Conservation (phyloP, 2,888 invertebrate genomes). For the Celastrina argiolus region DNA sequence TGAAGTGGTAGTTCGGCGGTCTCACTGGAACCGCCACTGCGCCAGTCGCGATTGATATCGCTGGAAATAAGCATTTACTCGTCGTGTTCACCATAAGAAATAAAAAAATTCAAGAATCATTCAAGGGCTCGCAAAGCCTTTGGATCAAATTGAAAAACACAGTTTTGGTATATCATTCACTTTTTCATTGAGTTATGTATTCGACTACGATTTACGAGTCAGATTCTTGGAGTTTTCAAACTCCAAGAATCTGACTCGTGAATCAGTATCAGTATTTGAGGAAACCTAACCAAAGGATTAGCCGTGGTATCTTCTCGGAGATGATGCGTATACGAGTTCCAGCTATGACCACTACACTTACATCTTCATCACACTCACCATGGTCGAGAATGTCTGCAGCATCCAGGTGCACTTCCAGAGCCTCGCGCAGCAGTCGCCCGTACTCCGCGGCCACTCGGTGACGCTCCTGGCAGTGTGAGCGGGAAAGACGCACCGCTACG, state of each 20-base stretch:
- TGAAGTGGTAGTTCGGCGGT: slow-evolving; percentile 39
- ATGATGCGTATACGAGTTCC: too few relatives aligned
- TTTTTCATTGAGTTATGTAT: too few relatives aligned
- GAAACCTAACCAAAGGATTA: too few relatives aligned
- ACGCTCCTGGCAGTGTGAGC: slow-evolving; percentile 27
- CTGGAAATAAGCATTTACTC: slow-evolving; percentile 36
- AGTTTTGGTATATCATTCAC: too few relatives aligned
- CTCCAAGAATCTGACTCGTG: too few relatives aligned
- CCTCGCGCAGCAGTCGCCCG: slow-evolving; percentile 36
- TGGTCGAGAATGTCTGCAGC: slow-evolving; percentile 40
- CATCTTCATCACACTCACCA: slow-evolving; percentile 43
- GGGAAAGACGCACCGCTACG: slow-evolving; percentile 40
- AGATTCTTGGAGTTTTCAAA: too few relatives aligned
- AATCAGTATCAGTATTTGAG: too few relatives aligned
- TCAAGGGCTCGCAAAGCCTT: too few relatives aligned
- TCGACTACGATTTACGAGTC: too few relatives aligned
- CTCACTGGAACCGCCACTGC: slow-evolving; percentile 32
- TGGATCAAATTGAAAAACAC: too few relatives aligned
- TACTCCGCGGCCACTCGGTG: slow-evolving; percentile 29
- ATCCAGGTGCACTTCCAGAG: slow-evolving; percentile 44
- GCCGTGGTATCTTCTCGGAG: too few relatives aligned
- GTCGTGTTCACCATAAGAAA: background rate
- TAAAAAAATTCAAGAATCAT: background rate
- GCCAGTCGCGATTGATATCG: slow-evolving; percentile 46
- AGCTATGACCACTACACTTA: too few relatives aligned